Base-by-base conservation (phyloP, 2,113 vertebrate species). In the Choloepus hoffmanni region DNA sequence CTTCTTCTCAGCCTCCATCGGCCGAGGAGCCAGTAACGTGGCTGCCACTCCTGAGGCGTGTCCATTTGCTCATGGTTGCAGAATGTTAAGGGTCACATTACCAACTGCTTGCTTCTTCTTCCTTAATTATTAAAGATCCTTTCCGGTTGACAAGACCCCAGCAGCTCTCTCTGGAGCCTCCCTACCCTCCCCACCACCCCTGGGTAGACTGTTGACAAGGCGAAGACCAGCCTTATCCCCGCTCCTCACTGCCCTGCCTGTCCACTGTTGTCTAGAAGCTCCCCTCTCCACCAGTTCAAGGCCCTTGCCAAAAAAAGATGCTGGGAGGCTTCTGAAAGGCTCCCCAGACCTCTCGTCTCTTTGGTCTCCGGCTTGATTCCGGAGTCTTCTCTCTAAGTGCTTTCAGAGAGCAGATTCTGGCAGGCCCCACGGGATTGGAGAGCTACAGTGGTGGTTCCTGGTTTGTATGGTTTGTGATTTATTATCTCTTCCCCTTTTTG, bases 81-180 rank as follows among this genome's bases (percentile, higher is more conserved):
- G 14, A 91, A 76, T 28, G 21, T 79, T 62, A 45, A 5, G 45
- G 79, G 33, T 90, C 65, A 58, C 53, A n/a, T 79, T 92, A 33
- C 73, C 86, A 78, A 65, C 48, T 68, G n/a, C 65, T 19, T 10
- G 60, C n/a, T 43, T 79, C 84, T 78, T 62, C 74, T 76, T 70
- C 28, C 70, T 92, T 90, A 70, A 83, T 95, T 83, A 87, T 91
- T 92, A 76, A 97, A 92, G 81, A 92, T 50, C 73, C 50, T 72
- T 83, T 96, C 89, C 21, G 53, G 68, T 12, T 19, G 28, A 21
- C 0, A 3, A 88, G 72, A 70, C n/a, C 28, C 68, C 36, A 40
- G 48, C 14, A 53, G 33, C 85, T 70, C 21, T 85, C 83, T 85
- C 26, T 18, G 33, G 83, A 8, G 30, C 14, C 40, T 33, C 30